Percentiles rank a stretch among this genome's conserved stretches.
phyloP scores from a whole-genome alignment of 1,140 invertebrate genomes.

The Diorhabda sublineata region DNA sequence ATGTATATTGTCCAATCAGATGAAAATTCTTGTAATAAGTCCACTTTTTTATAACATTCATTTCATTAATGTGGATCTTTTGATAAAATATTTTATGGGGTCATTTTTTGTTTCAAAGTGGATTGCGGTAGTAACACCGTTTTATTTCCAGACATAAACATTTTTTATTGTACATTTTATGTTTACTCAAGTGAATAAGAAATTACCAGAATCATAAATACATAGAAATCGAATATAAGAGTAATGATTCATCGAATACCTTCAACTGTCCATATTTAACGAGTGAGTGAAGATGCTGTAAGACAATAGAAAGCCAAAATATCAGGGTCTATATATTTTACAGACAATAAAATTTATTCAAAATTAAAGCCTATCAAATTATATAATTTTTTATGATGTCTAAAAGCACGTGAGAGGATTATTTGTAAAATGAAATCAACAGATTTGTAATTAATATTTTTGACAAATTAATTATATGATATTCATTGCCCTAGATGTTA shows the following conservation, averaged over 20 bases:
- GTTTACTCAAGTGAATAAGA: constrained; percentile 14
- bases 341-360: too few species aligned
- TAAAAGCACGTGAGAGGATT: too few species aligned
- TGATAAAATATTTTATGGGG: constrained; percentile 27
- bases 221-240: constrained; percentile 4
- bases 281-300: not conserved
- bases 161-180: constrained; percentile 30
- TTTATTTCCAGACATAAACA: constrained; percentile 29
- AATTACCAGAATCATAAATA: constrained; percentile 8
- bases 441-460: too few species aligned
- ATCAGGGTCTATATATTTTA: too few species aligned
- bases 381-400: too few species aligned
- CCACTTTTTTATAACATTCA: constrained; percentile 30
- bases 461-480: too few species aligned
- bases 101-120: constrained; percentile 29
- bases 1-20: constrained; percentile 29
- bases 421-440: too few species aligned
- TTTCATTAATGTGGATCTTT: constrained; percentile 30
- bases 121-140: constrained; percentile 28
- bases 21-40: constrained; percentile 26
- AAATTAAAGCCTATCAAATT: too few species aligned
- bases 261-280: not conserved
- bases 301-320: too few species aligned
- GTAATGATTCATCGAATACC: not conserved
- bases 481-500: too few species aligned